phyloP scores from a whole-genome alignment of 1,140 invertebrate species.

The Panagrolaimus sp. region DNA sequence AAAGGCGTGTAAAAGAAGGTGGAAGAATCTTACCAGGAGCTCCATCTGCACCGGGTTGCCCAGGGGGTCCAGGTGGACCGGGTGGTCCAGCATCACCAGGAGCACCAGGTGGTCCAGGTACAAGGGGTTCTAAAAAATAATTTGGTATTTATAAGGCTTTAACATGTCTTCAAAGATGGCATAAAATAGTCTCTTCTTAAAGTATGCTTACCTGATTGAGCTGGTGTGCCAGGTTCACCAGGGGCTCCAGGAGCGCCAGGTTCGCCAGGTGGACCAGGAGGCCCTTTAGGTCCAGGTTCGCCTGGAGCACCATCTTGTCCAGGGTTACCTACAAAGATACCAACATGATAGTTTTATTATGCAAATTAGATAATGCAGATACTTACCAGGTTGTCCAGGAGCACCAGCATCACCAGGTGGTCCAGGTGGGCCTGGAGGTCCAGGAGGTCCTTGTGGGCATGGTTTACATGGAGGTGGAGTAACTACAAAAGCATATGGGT shows the following conservation, averaged over 20 bases:
- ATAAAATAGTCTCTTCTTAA: too few relatives aligned
- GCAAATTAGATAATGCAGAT: too few relatives aligned
- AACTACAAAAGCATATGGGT: neutral
- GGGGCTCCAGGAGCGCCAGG: constrained; percentile 33
- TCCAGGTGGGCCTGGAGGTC: constrained; percentile 19
- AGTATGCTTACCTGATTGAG: neutral
- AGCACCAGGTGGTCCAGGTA: constrained; percentile 28
- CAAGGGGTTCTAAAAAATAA: constrained; percentile 8
- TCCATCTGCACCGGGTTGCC: neutral
- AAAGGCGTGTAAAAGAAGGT: too few relatives aligned
- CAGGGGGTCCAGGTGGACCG: constrained; percentile 8
- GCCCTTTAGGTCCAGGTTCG: constrained; percentile 31
- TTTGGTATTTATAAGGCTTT: too few relatives aligned
- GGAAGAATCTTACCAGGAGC: too few relatives aligned
- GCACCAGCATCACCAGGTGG: constrained; percentile 24
- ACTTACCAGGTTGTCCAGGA: constrained; percentile 19
- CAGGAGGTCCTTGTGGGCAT: constrained; percentile 27
- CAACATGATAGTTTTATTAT: too few relatives aligned
- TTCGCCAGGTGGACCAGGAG: constrained; percentile 39
- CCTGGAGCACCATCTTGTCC: constrained; percentile 36
- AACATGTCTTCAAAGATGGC: too few relatives aligned
- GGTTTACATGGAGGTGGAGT: constrained; percentile 18
- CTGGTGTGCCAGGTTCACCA: constrained; percentile 35
- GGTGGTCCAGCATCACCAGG: constrained; percentile 18
- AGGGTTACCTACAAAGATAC: constrained; percentile 29